Base-by-base conservation (phyloP, 1,140 invertebrate genomes). In the Bombus fervidus region DNA sequence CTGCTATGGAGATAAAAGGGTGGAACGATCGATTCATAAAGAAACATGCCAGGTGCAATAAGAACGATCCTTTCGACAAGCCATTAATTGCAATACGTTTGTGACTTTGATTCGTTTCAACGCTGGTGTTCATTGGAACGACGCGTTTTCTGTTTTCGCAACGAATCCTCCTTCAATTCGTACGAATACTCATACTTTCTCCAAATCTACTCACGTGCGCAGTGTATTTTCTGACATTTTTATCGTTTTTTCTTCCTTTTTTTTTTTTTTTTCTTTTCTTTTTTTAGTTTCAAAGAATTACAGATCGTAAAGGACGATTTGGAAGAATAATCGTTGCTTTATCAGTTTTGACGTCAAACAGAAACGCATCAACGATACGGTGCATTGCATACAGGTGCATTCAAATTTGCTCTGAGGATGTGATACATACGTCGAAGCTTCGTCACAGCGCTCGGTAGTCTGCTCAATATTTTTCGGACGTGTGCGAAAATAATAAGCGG, bases 21-120 rank as follows among this genome's bases (percentile, higher is more conserved):
- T 80, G 66, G 1, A 62, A 62, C 66, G 83, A 85, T 80, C 68
- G 77, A 72, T 47, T 43, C 3, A 76, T 75, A 81, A 68, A 59
- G 53, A 76, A 76, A 72, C 84, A 86, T 86, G 85, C 85, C 71
- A 71, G 62, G 73, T 83, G 84, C 72, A 71, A 59, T 69, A 83
- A 75, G n/a, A 73, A 77, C 12, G 83, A 64, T 72, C 53, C 25
- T 68, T 57, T 68, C 64, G 64, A 83, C 74, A 76, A 83, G 75
- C 74, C 64, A 59, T 53, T 69, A 15, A 57, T 69, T 78, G 75
- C 75, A 78, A 31, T 41, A 64, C 57, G 81, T 64, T 15, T 34
- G 39, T 78, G 57, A 64, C 25, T 43, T 31, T 18, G 57, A 25
- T 83, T 47, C 81, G 77, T 76, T 22, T 68, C 62, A 25, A n/a